Conservation (phyloP, 2,888 invertebrate genomes). For the Melinaea menophilus region DNA sequence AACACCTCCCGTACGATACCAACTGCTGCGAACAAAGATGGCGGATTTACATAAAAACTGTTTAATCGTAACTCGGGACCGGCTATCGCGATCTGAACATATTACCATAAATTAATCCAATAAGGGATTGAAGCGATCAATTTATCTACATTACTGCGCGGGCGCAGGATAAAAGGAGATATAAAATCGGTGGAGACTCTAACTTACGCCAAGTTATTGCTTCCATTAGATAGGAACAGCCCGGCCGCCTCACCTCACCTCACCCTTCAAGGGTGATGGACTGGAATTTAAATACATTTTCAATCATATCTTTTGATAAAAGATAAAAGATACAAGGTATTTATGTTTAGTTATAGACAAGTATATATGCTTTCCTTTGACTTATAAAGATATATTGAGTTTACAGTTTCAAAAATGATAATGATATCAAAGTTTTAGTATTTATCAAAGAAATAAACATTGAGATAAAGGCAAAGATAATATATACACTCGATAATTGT, state of each 20-base stretch:
- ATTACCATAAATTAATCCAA: conserved; percentile 70
- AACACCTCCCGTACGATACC: conserved; percentile 42
- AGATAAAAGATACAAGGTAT: too few relatives aligned
- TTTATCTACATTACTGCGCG: conserved; percentile 62
- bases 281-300: neutral
- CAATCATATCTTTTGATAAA: too few relatives aligned
- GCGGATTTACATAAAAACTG: conserved; percentile 71
- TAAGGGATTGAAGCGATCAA: conserved; percentile 63
- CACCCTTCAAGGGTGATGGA: conserved; percentile 23
- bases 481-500: too few relatives aligned
- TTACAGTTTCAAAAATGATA: too few relatives aligned
- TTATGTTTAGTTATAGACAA: too few relatives aligned
- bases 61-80: conserved; percentile 67
- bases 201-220: conserved; percentile 48
- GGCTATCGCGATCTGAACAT: conserved; percentile 65
- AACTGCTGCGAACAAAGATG: conserved; percentile 65
- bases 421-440: too few relatives aligned
- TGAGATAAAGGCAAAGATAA: too few relatives aligned
- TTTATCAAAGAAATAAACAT: too few relatives aligned
- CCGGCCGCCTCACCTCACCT: conserved; percentile 1
- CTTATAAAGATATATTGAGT: too few relatives aligned
- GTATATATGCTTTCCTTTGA: too few relatives aligned
- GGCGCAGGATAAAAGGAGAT: conserved; percentile 46
- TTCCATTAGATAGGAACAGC: conserved; percentile 47
- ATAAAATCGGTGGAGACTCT: conserved; percentile 37